Conservation (phyloP, 2,113 vertebrate genomes). For the Ondatra zibethicus region DNA sequence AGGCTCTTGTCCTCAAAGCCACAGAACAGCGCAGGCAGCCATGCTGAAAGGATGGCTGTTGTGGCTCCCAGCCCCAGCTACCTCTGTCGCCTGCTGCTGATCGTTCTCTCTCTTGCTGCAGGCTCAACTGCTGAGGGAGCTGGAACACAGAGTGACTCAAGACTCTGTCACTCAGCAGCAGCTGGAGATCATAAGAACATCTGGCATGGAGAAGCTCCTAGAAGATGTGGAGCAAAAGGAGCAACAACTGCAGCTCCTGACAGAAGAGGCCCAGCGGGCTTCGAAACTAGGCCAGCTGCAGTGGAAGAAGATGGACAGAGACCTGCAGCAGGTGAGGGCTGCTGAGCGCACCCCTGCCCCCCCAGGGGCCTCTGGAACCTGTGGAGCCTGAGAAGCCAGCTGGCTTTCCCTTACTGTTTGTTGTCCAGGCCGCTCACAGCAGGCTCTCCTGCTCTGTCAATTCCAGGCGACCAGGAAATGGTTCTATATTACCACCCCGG, state of each 20-base stretch:
- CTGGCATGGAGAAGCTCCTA: constrained; percentile 84
- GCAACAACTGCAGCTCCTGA: constrained; percentile 76
- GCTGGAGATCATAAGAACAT: constrained; percentile 76
- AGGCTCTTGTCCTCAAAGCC: neutral
- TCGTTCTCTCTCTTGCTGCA: constrained; percentile 57
- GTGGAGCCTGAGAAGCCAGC: neutral
- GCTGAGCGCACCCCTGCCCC: fast-evolving
- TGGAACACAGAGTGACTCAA: constrained; percentile 75
- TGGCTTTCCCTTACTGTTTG: neutral
- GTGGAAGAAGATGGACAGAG: constrained; percentile 78
- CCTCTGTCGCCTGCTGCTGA: neutral
- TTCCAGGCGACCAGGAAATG: neutral
- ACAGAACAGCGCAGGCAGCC: neutral
- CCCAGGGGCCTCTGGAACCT: too few relatives aligned
- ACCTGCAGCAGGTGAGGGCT: constrained; percentile 83
- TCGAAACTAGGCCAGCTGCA: constrained; percentile 79
- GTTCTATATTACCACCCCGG: neutral
- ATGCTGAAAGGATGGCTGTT: neutral
- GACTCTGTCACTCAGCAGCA: constrained; percentile 82
- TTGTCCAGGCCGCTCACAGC: neutral
- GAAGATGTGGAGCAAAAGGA: constrained; percentile 83
- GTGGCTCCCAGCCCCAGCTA: neutral
- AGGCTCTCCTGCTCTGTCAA: neutral
- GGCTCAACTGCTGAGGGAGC: constrained; percentile 84
- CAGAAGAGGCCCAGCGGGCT: constrained; percentile 81